Evolutionary conservation across 2,888 invertebrate species (phyloP), one percentile per base, ranked within the genome.

Genomic region (Drosophila multiciliata): DNA sequence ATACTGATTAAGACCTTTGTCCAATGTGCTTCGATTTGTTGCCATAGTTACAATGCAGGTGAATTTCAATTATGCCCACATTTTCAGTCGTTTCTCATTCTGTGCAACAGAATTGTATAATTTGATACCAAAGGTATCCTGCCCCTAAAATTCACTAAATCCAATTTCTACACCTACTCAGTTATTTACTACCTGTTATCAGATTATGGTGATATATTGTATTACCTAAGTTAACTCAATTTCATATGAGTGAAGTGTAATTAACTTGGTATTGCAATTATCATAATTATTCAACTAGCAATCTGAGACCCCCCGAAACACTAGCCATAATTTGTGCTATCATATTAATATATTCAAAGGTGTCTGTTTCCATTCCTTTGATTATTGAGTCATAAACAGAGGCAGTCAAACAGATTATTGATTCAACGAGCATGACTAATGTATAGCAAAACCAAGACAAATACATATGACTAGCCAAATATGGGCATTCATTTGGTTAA

Each of bases 1-100:
- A 36, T 26, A n/a, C 33, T 66, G 76, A 80, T 66, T 70, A 66
- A 80, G 63, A 49, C 60, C 15, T 45, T 45, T 53, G 62, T 40
- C 3, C 26, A 23, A 48, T 36, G 36, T 9, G 1, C 23, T 33
- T 38, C 32, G 33, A 17, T 11, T 33, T 15, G 73, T 77, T 73
- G 32, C 60, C 60, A 78, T 68, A 36, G 59, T 36, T 53, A 53
- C 59, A 35, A 23, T 26, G 20, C 11, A 6, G 29, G 6, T 35
- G 26, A 66, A 65, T 49, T 48, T 36, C 50, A 66, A 72, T 77
- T 62, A 54, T n/a, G 38, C 2, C 5, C 66, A 23, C 15, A 48
- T 38, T 35, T 45, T 15, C 7, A 36, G 0, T n/a, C 60, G 26
- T 36, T 17, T 17, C 7, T 1, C 0, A 15, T 12, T 12, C 20